A percentile compares a stretch with the other conserved stretches of the same genome.
Evolutionary conservation across 2,113 vertebrate genomes (phyloP).

Genomic region (Xiphophorus hellerii): DNA sequence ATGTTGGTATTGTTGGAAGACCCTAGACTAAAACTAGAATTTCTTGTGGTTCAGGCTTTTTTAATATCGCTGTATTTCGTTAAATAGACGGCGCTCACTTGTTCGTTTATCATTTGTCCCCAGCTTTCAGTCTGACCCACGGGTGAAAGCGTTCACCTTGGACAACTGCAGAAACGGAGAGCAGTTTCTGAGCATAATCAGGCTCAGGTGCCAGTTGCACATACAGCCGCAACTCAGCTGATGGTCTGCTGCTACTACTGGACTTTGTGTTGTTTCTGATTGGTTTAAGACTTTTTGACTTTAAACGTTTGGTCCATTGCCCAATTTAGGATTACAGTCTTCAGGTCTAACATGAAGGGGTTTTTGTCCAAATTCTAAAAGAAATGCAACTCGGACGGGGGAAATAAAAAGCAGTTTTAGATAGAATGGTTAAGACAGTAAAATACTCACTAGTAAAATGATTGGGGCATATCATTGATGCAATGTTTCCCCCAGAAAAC

Average conservation of each 20-base stretch:
- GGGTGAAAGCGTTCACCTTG: background rate
- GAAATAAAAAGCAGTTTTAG: background rate
- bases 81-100: background rate
- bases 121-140: background rate
- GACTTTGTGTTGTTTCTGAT: background rate
- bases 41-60: background rate
- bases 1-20: slow-evolving; percentile 6
- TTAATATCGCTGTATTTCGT: background rate
- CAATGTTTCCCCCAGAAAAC: no score
- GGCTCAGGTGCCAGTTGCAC: background rate
- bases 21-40: background rate
- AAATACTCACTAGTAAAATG: background rate
- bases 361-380: background rate
- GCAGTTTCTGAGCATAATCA: background rate
- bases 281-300: background rate
- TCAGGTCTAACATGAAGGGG: background rate
- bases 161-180: slow-evolving; percentile 1
- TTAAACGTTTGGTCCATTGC: background rate
- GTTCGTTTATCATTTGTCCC: slow-evolving; percentile 32
- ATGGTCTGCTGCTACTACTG: background rate
- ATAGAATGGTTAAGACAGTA: background rate
- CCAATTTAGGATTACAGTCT: background rate
- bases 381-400: no score
- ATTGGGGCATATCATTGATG: background rate
- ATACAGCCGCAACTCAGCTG: background rate